Conservation (phyloP, 2,113 vertebrate species). For the Psittacula cyanocephala region DNA sequence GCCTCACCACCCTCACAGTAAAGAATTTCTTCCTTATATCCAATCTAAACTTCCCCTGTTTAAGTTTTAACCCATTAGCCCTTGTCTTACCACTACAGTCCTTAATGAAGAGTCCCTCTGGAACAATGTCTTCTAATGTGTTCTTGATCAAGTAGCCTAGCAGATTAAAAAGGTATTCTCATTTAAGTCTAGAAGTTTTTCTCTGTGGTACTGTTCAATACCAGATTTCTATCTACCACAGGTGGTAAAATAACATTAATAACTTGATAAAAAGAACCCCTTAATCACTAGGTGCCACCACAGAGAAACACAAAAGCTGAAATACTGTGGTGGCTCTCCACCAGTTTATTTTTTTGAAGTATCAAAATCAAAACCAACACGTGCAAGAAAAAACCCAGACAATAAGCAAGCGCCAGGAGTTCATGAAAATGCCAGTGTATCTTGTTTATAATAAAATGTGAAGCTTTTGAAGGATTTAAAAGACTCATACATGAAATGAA, state of each 20-base stretch:
- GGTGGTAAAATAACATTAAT: neutral
- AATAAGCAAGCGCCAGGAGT: neutral
- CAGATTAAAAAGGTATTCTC: neutral
- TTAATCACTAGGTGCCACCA: neutral
- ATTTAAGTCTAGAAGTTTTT: neutral
- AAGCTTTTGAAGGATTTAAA: neutral
- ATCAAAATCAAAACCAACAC: neutral
- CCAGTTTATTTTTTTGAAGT: neutral
- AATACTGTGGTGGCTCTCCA: neutral
- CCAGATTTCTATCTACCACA: neutral
- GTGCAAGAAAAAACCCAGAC: fast-evolving
- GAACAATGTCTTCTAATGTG: neutral
- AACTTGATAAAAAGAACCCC: neutral
- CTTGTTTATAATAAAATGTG: neutral
- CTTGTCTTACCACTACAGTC: too few species aligned
- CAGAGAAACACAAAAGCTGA: neutral
- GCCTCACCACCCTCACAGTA: too few species aligned
- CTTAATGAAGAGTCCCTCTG: too few species aligned
- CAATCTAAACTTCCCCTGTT: too few species aligned
- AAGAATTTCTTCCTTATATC: too few species aligned
- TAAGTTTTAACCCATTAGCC: too few species aligned
- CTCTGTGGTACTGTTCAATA: neutral
- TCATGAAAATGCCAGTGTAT: neutral
- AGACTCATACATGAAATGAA: neutral
- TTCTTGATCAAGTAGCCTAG: neutral